phyloP scores from a whole-genome alignment of 2,113 vertebrate genomes.

The Rhipidura dahli region DNA sequence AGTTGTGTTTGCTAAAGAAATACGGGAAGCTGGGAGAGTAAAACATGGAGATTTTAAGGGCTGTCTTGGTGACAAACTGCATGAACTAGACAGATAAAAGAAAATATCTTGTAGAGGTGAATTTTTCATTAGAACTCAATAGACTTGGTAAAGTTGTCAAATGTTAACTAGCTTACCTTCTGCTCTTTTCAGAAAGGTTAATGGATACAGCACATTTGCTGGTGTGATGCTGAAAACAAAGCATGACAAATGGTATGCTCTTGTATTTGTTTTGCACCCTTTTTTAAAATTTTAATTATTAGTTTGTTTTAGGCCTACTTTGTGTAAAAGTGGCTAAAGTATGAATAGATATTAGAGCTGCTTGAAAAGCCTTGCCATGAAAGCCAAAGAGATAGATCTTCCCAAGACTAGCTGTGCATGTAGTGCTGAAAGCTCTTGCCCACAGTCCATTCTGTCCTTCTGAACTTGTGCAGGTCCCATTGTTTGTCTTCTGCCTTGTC shows the following conservation, averaged over 20 bases:
- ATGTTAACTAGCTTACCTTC: constrained; percentile 76
- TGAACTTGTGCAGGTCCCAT: not conserved
- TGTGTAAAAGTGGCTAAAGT: not conserved
- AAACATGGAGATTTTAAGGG: constrained; percentile 43
- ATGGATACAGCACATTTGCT: constrained; percentile 79
- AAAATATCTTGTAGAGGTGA: constrained; percentile 47
- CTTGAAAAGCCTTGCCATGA: not conserved
- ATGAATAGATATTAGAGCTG: not conserved
- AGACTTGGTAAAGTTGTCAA: constrained; percentile 65
- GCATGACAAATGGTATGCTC: constrained; percentile 61
- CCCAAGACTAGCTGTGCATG: rapidly evolving
- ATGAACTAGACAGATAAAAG: constrained; percentile 42
- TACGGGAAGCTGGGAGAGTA: not conserved
- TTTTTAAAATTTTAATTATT: not conserved
- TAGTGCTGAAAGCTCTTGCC: not conserved
- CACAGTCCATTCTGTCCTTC: not conserved
- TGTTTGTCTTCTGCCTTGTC: not conserved
- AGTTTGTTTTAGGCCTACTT: not conserved
- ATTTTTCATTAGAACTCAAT: constrained; percentile 77
- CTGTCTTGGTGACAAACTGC: constrained; percentile 43
- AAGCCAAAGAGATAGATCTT: not conserved
- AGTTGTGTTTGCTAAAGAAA: constrained; percentile 44
- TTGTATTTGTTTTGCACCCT: constrained; percentile 52
- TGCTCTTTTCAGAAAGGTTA: constrained; percentile 80
- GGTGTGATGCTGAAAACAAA: constrained; percentile 66